Conservation (phyloP, 2,888 invertebrate genomes). For the Nomada goodeniana region DNA sequence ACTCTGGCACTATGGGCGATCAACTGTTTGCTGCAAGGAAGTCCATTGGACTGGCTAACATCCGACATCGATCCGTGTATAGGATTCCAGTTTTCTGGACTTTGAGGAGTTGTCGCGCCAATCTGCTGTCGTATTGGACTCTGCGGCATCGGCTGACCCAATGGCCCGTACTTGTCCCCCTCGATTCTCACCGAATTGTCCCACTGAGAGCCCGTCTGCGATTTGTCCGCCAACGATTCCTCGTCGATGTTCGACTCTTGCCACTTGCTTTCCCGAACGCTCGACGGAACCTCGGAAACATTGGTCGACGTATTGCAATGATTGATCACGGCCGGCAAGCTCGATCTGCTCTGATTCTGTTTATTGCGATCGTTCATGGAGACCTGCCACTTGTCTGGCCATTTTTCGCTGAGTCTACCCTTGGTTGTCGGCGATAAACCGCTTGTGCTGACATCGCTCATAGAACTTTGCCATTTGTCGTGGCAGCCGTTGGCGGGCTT, state of each 20-base stretch:
- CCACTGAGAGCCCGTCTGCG: slow-evolving; percentile 67
- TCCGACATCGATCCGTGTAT: slow-evolving; percentile 81
- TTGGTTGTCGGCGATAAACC: slow-evolving; percentile 61
- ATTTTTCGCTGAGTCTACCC: slow-evolving; percentile 68
- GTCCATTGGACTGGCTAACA: slow-evolving; percentile 76
- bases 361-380: slow-evolving; percentile 81
- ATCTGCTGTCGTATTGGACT: slow-evolving; percentile 69
- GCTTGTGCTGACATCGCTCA: slow-evolving; percentile 87
- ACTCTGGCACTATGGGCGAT: slow-evolving; percentile 92
- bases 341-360: slow-evolving; percentile 66
- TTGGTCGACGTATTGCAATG: slow-evolving; percentile 70
- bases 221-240: slow-evolving; percentile 63
- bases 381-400: slow-evolving; percentile 79
- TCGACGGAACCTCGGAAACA: slow-evolving; percentile 66
- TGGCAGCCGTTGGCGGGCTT: slow-evolving; percentile 71
- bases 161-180: slow-evolving; percentile 64
- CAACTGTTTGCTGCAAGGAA: slow-evolving; percentile 85
- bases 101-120: slow-evolving; percentile 61
- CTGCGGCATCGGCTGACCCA: slow-evolving; percentile 70
- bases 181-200: slow-evolving; percentile 71
- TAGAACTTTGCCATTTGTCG: slow-evolving; percentile 87
- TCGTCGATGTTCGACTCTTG: slow-evolving; percentile 78
- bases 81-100: slow-evolving; percentile 74
- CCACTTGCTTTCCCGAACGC: slow-evolving; percentile 75
- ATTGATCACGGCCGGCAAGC: slow-evolving; percentile 72